Evolutionary conservation across 2,888 invertebrate species (phyloP).

Genomic region (Marasmarcha lunaedactyla): DNA sequence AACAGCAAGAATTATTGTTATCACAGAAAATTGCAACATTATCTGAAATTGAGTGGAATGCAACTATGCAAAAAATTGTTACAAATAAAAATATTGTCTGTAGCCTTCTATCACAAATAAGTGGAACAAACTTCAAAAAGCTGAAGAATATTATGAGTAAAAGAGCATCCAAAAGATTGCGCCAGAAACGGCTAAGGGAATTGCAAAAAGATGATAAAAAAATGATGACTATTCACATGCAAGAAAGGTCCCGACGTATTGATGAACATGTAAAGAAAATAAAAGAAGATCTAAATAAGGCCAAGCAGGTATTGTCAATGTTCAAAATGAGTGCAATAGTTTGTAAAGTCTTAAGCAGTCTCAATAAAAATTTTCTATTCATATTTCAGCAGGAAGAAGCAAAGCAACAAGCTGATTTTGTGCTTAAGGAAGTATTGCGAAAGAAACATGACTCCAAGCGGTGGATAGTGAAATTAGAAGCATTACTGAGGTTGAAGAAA

Average conservation of each 20-base stretch:
- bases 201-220: constrained; percentile 42
- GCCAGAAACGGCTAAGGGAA: constrained; percentile 47
- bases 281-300: constrained; percentile 71
- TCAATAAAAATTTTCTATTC: constrained; percentile 2
- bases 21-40: constrained; percentile 45
- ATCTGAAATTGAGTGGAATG: constrained; percentile 67
- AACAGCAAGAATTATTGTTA: constrained; percentile 43
- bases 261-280: constrained; percentile 76
- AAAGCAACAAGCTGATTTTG: constrained; percentile 76
- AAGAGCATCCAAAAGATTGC: constrained; percentile 52
- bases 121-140: constrained; percentile 40
- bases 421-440: constrained; percentile 76
- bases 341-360: too few species aligned
- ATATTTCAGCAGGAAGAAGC: constrained; percentile 70
- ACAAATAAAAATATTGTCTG: constrained; percentile 54
- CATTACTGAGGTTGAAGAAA: constrained; percentile 73
- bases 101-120: constrained; percentile 40
- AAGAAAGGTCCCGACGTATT: constrained; percentile 70
- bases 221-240: constrained; percentile 38
- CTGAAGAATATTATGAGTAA: constrained; percentile 52
- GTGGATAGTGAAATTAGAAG: constrained; percentile 72
- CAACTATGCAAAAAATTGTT: constrained; percentile 57
- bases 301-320: constrained; percentile 72
- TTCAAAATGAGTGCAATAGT: too few species aligned
- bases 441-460: constrained; percentile 79